phyloP scores from a whole-genome alignment of 2,797 vertebrate species.

The Coluber constrictor region DNA sequence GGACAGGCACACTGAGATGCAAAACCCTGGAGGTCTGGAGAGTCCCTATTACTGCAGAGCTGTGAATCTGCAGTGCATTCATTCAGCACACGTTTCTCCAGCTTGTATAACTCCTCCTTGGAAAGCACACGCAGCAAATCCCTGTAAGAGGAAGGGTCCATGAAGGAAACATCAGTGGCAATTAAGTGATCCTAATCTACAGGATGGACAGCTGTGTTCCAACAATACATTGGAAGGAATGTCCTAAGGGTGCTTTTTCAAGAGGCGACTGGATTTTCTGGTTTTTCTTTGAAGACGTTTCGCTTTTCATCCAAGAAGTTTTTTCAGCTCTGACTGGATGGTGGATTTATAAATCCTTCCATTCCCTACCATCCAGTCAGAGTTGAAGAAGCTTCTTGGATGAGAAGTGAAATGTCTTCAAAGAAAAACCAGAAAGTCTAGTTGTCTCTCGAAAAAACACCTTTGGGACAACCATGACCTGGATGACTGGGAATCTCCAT shows the following conservation, averaged over 20 bases:
- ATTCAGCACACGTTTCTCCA: constrained; percentile 65
- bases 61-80: constrained; percentile 59
- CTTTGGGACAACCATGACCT: too few species aligned
- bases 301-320: neutral
- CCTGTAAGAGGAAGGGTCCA: constrained; percentile 26
- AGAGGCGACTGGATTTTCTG: neutral
- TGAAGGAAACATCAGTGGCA: neutral
- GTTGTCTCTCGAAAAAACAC: too few species aligned
- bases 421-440: too few species aligned
- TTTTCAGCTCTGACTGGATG: neutral
- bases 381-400: too few species aligned
- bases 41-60: neutral
- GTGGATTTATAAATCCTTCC: neutral
- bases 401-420: too few species aligned
- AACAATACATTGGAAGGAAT: neutral
- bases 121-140: constrained; percentile 68
- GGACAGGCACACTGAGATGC: neutral
- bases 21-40: neutral
- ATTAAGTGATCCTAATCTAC: neutral
- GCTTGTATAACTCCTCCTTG: constrained; percentile 60
- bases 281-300: neutral
- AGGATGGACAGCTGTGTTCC: neutral
- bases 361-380: too few species aligned
- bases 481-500: too few species aligned
- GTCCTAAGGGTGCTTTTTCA: neutral